Percentiles rank a stretch among this genome's conserved stretches.
phyloP scores from a whole-genome alignment of 2,797 vertebrate genomes.

The Gila robusta region DNA sequence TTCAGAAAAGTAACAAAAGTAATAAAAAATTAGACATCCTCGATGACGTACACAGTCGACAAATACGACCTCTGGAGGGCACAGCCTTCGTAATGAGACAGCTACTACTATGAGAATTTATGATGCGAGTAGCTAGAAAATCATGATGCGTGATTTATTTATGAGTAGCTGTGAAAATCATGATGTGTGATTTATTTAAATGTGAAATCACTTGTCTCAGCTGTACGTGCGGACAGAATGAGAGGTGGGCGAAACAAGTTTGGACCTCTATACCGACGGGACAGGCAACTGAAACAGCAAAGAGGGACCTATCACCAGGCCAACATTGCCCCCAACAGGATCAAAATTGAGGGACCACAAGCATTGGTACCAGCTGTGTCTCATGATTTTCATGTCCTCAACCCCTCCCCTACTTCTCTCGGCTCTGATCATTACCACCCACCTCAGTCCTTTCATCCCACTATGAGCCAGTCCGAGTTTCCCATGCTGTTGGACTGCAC shows the following conservation, averaged over 20 bases:
- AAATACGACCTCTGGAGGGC: not conserved
- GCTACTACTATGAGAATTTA: not conserved
- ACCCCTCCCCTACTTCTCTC: slow-evolving; percentile 52
- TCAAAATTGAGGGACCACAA: slow-evolving; percentile 76
- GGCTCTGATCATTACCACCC: slow-evolving; percentile 70
- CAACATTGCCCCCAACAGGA: slow-evolving; percentile 69
- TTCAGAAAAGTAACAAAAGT: not conserved
- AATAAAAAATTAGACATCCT: not conserved
- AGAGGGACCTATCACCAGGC: slow-evolving; percentile 62
- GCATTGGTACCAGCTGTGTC: slow-evolving; percentile 57
- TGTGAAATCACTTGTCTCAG: slow-evolving; percentile 65
- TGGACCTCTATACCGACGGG: slow-evolving; percentile 81
- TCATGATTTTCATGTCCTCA: slow-evolving; percentile 66
- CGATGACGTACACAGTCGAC: not conserved
- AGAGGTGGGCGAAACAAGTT: slow-evolving; percentile 86
- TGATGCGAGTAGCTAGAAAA: not conserved
- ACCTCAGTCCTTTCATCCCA: slow-evolving; percentile 65
- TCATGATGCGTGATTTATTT: not conserved
- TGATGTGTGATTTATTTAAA: not conserved
- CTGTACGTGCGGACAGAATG: slow-evolving; percentile 84
- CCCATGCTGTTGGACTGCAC: slow-evolving; percentile 70
- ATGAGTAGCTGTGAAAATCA: not conserved
- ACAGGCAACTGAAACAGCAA: slow-evolving; percentile 83
- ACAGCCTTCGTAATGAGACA: not conserved
- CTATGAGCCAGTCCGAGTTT: slow-evolving; percentile 60